A percentile compares a stretch with the other conserved stretches of the same genome.
Evolutionary conservation across 1,140 invertebrate species (phyloP).

Genomic region (Adoxophyes honmai): DNA sequence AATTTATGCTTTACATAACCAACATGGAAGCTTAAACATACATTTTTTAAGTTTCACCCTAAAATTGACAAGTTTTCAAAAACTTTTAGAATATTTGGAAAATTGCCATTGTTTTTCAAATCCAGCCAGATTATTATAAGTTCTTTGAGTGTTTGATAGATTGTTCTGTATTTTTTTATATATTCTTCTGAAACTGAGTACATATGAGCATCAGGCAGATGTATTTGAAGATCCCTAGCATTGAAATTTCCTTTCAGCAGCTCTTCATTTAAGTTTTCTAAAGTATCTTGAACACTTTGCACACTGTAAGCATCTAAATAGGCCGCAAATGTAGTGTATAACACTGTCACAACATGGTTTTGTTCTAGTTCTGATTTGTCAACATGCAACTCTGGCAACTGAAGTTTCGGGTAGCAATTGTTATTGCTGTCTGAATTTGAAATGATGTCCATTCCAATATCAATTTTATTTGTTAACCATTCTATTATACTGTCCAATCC

Average conservation of each 20-base stretch:
- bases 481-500: conserved; percentile 31
- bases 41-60: background rate
- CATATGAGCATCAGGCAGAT: conserved; percentile 19
- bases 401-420: conserved; percentile 29
- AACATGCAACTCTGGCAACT: background rate
- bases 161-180: conserved; percentile 43
- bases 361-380: conserved; percentile 12
- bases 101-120: conserved; percentile 22
- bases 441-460: background rate
- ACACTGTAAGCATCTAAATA: conserved; percentile 53
- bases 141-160: conserved; percentile 39
- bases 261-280: conserved; percentile 39
- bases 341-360: conserved; percentile 30
- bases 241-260: conserved; percentile 16
- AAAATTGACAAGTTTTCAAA: conserved; percentile 37
- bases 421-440: background rate
- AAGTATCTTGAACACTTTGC: conserved; percentile 38
- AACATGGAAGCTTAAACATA: background rate
- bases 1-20: background rate
- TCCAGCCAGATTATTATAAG: conserved; percentile 32
- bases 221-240: conserved; percentile 15
- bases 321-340: conserved; percentile 47
- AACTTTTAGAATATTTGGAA: conserved; percentile 31
- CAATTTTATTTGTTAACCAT: conserved; percentile 30
- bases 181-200: conserved; percentile 41